Evolutionary conservation across 2,113 vertebrate genomes (phyloP).

Genomic region (Lynx canadensis): DNA sequence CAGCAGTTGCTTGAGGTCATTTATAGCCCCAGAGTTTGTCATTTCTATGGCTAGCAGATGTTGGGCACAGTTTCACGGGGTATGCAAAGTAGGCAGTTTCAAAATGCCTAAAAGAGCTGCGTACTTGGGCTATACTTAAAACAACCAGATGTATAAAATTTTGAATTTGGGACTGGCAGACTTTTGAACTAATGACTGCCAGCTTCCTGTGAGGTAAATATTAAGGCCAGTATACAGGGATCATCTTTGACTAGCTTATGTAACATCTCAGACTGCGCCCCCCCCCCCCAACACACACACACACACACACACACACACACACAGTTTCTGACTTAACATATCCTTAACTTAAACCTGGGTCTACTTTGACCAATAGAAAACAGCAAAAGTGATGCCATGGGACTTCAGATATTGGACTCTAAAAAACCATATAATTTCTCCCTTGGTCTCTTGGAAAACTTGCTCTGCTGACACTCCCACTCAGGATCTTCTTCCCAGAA

Average conservation of each 20-base stretch:
- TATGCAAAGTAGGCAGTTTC: background rate
- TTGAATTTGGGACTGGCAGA: background rate
- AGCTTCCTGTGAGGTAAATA: background rate
- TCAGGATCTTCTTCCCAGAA: background rate
- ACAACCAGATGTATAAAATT: background rate
- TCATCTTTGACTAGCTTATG: background rate
- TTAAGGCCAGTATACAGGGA: background rate
- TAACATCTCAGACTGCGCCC: background rate
- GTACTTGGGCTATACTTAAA: background rate
- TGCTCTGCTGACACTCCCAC: background rate
- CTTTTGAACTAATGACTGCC: background rate
- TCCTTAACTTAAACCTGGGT: background rate
- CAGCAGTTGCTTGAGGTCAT: background rate
- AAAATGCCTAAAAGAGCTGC: background rate
- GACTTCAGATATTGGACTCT: background rate
- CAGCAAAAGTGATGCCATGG: background rate
- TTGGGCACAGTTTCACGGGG: background rate
- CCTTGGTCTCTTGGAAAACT: background rate
- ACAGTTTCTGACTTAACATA: background rate
- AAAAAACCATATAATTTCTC: background rate
- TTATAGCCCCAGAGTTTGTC: background rate
- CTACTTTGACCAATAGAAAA: background rate
- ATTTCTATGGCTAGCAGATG: background rate
- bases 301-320: no score
- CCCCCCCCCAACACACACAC: no score